Percentiles rank a stretch among this genome's conserved stretches.
Evolutionary conservation across 2,113 vertebrate genomes (phyloP).

Genomic region (Delphinapterus leucas): DNA sequence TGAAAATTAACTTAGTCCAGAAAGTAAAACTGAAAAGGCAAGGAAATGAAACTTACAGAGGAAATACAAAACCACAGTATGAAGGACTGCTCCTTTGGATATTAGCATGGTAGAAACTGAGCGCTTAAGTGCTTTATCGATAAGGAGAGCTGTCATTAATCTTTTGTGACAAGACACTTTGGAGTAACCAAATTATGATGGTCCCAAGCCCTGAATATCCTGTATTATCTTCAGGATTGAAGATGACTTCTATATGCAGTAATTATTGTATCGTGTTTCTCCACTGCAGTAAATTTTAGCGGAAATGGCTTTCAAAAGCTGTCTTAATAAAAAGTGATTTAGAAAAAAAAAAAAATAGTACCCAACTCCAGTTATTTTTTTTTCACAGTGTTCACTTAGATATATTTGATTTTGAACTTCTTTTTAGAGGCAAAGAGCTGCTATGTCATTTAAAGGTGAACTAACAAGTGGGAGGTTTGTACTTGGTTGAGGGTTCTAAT

Average conservation of each 20-base stretch:
- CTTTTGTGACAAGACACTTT: slow-evolving; percentile 76
- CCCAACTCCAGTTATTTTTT: slow-evolving; percentile 32
- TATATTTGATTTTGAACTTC: slow-evolving; percentile 40
- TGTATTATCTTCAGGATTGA: slow-evolving; percentile 56
- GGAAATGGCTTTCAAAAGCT: slow-evolving; percentile 62
- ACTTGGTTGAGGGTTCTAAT: neutral
- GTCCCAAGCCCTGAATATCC: slow-evolving; percentile 47
- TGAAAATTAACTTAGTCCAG: slow-evolving; percentile 74
- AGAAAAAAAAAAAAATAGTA: neutral
- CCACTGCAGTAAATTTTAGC: slow-evolving; percentile 58
- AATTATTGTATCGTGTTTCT: slow-evolving; percentile 55
- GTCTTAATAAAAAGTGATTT: slow-evolving; percentile 66
- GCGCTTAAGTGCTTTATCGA: slow-evolving; percentile 67
- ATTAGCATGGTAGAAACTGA: slow-evolving; percentile 58
- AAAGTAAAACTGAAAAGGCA: slow-evolving; percentile 72
- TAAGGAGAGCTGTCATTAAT: slow-evolving; percentile 76
- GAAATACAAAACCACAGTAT: slow-evolving; percentile 64
- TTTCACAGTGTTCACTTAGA: slow-evolving; percentile 31
- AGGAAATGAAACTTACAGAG: slow-evolving; percentile 71
- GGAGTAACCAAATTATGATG: slow-evolving; percentile 72
- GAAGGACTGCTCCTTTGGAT: slow-evolving; percentile 49
- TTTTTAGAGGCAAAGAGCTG: neutral
- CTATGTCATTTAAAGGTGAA: slow-evolving; percentile 15
- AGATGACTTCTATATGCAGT: slow-evolving; percentile 40
- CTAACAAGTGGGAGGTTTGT: neutral